These are phyloP conservation scores for Saccopteryx bilineata DNA, from an alignment of 2,113 vertebrate species.

Conservation along the genomic window DNA sequence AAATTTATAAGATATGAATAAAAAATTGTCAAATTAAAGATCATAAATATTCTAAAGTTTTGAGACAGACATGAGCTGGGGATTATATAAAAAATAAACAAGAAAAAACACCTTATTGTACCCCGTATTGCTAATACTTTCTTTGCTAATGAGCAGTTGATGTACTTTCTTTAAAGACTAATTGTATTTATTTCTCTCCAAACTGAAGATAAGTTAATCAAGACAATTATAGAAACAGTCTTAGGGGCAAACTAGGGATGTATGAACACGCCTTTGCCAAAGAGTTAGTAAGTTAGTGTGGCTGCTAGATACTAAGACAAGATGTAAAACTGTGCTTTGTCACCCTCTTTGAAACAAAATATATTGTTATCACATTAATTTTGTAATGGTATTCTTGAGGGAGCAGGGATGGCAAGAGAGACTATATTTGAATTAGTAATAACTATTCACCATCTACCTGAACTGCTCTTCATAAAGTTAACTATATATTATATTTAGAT, in stretches of 20 bases:
- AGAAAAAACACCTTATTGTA: not conserved
- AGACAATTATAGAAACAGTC: not conserved
- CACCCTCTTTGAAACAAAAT: not conserved
- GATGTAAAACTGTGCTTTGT: slow-evolving; percentile 13
- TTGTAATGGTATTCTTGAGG: slow-evolving; percentile 49
- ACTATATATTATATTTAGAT: not conserved
- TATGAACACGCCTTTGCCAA: slow-evolving; percentile 34
- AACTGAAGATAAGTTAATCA: slow-evolving; percentile 36
- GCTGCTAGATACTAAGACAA: slow-evolving; percentile 60
- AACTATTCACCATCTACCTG: slow-evolving; percentile 11
- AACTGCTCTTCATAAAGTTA: slow-evolving; percentile 9
- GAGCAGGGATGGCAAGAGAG: slow-evolving; percentile 18
- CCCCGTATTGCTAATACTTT: not conserved
- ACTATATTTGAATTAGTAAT: slow-evolving; percentile 57
- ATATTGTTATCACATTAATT: slow-evolving; percentile 63
- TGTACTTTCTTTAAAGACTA: slow-evolving; percentile 8
- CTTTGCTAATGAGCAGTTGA: not conserved
- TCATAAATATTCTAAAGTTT: slow-evolving; percentile 13
- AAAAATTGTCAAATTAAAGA: not conserved
- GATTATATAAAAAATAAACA: not conserved
- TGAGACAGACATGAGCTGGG: not conserved
- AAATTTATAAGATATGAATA: not conserved
- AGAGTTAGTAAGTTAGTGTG: slow-evolving; percentile 1
- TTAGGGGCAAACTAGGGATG: slow-evolving; percentile 36
- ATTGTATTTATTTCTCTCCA: slow-evolving; percentile 59